Evolutionary conservation across 2,888 invertebrate genomes (phyloP).

Genomic region (Chirona hameri): DNA sequence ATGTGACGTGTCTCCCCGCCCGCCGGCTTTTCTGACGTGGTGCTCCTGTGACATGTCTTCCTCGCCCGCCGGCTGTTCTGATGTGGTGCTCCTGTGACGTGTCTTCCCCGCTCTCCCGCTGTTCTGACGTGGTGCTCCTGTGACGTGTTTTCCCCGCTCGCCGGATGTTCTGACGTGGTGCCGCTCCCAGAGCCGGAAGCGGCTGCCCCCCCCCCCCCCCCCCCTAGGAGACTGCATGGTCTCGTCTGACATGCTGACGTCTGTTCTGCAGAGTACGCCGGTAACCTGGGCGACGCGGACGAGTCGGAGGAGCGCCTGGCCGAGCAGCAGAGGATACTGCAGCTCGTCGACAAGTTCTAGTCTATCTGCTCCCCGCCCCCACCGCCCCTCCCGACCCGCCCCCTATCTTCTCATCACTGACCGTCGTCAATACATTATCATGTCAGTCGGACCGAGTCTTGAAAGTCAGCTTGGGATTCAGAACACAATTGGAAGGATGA

Average conservation of each 20-base stretch:
- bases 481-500: too few relatives aligned
- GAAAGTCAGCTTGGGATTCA: too few relatives aligned
- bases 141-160: background rate
- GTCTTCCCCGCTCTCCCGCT: background rate
- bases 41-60: too few relatives aligned
- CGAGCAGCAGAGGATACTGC: slow-evolving; percentile 86
- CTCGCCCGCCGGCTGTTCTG: too few relatives aligned
- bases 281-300: slow-evolving; percentile 82
- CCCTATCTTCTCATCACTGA: background rate
- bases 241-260: background rate
- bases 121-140: background rate
- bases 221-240: background rate
- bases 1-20: too few relatives aligned
- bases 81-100: background rate
- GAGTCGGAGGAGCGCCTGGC: slow-evolving; percentile 79
- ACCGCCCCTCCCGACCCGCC: background rate
- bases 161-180: background rate
- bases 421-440: background rate
- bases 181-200: too few relatives aligned
- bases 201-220: background rate
- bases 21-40: too few relatives aligned
- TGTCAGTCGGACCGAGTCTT: background rate
- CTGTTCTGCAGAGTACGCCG: slow-evolving; percentile 73
- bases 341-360: slow-evolving; percentile 90
- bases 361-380: slow-evolving; percentile 31